A percentile compares a stretch with the other conserved stretches of the same genome.
Conservation (phyloP, 2,113 vertebrate species). For the Hypocryptadius cinnamomeus region DNA sequence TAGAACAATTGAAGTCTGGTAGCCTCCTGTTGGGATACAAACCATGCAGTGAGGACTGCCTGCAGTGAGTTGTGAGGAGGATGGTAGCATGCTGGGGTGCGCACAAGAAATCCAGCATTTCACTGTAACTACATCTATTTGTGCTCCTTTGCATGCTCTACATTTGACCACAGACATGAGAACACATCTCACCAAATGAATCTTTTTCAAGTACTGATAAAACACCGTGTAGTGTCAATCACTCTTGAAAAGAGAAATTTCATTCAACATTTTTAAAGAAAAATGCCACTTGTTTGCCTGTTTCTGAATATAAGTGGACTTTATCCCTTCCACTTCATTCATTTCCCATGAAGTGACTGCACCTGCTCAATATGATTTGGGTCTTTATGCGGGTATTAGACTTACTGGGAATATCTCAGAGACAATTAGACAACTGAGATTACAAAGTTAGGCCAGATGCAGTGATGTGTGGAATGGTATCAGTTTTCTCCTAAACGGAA, state of each 20-base stretch:
- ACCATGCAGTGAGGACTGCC: not conserved
- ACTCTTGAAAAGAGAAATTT: not conserved
- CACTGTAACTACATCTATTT: not conserved
- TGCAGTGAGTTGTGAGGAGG: not conserved
- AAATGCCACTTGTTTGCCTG: not conserved
- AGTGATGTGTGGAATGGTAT: not conserved
- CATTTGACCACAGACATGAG: not conserved
- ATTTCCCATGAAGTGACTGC: not conserved
- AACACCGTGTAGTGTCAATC: not conserved
- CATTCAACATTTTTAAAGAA: not conserved
- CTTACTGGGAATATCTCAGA: not conserved
- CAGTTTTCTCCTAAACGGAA: not conserved
- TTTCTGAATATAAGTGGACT: not conserved
- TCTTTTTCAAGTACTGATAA: not conserved
- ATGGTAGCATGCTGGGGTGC: not conserved
- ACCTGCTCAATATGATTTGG: not conserved
- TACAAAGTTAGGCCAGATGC: not conserved
- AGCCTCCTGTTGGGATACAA: not conserved
- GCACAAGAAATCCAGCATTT: not conserved
- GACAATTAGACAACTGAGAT: not conserved
- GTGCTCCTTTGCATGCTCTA: not conserved
- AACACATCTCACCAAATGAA: not conserved
- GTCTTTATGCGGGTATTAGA: not conserved
- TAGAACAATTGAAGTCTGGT: not conserved
- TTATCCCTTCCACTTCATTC: not conserved